Percentiles rank a stretch among this genome's conserved stretches.
Conservation (phyloP, 37 sponge, comb jelly and placozoan species). For the Halisarca cf. caerulea region DNA sequence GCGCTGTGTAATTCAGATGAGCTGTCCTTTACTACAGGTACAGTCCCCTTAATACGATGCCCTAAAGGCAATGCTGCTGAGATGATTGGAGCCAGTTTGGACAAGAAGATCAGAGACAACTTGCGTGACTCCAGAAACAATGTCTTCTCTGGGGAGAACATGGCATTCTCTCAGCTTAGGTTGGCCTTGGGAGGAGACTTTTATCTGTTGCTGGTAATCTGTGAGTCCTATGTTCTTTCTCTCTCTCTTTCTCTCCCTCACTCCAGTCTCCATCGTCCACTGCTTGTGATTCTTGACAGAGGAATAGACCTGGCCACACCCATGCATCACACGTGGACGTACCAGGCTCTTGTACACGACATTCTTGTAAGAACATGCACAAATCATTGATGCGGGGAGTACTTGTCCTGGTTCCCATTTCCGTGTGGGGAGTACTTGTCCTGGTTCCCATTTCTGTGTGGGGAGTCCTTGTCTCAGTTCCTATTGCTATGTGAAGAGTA, state of each 20-base stretch:
- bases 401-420: background rate
- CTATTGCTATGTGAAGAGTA: too few relatives aligned
- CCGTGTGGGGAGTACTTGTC: too few relatives aligned
- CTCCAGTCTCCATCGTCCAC: constrained; percentile 90
- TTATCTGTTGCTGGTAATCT: too few relatives aligned
- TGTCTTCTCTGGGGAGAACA: constrained; percentile 79
- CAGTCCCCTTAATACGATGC: constrained; percentile 94
- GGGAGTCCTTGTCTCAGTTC: too few relatives aligned
- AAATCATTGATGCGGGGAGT: background rate
- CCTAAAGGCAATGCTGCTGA: constrained; percentile 97
- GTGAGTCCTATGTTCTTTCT: too few relatives aligned
- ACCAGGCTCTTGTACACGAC: constrained; percentile 96
- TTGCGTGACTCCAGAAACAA: constrained; percentile 83
- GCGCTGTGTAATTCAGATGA: background rate
- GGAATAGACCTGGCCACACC: constrained; percentile 92
- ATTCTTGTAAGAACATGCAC: constrained; percentile 74
- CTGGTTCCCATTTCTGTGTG: too few relatives aligned
- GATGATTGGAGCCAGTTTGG: constrained; percentile 86
- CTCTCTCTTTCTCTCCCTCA: too few relatives aligned
- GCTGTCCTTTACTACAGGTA: constrained; percentile 49
- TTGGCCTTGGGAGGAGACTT: too few relatives aligned
- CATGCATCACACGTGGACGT: constrained; percentile 99
- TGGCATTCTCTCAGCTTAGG: constrained; percentile 76
- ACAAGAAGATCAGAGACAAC: constrained; percentile 93
- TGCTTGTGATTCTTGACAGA: constrained; percentile 93